These are phyloP conservation scores for Drosophila birchii DNA, from an alignment of 2,888 invertebrate genomes.

Conservation along the genomic window DNA sequence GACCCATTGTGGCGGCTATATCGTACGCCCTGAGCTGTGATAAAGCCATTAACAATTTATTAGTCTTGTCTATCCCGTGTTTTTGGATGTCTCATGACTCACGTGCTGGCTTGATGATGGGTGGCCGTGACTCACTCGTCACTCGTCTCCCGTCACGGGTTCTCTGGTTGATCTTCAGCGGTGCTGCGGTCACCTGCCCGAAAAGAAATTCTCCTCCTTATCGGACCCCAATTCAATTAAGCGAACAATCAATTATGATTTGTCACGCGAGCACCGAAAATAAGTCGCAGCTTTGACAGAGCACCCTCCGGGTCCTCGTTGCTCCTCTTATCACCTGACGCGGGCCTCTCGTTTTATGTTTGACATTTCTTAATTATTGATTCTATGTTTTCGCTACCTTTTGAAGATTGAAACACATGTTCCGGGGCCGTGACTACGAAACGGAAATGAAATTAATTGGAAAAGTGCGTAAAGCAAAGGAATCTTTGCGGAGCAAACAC, in stretches of 20 bases:
- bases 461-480: constrained; percentile 65
- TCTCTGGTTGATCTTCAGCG: constrained; percentile 21
- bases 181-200: constrained; percentile 12
- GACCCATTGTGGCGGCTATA: constrained; percentile 59
- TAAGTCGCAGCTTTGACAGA: constrained; percentile 36
- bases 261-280: constrained; percentile 73
- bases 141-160: constrained; percentile 9
- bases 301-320: constrained; percentile 9
- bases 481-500: neutral
- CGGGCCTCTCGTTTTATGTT: constrained; percentile 72
- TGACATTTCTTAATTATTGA: constrained; percentile 83
- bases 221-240: constrained; percentile 80
- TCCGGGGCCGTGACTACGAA: constrained; percentile 53
- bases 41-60: constrained; percentile 79
- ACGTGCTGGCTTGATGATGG: constrained; percentile 38
- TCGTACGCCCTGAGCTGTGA: constrained; percentile 72
- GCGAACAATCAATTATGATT: constrained; percentile 82
- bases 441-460: constrained; percentile 80
- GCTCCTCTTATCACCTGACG: constrained; percentile 45
- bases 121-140: constrained; percentile 53
- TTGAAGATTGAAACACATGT: constrained; percentile 82
- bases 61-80: constrained; percentile 64
- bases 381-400: constrained; percentile 83
- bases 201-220: constrained; percentile 43
- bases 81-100: constrained; percentile 57